Evolutionary conservation across 2,888 invertebrate genomes (phyloP), one percentile per base, ranked within the genome.

Genomic region (Dolomedes plantarius): DNA sequence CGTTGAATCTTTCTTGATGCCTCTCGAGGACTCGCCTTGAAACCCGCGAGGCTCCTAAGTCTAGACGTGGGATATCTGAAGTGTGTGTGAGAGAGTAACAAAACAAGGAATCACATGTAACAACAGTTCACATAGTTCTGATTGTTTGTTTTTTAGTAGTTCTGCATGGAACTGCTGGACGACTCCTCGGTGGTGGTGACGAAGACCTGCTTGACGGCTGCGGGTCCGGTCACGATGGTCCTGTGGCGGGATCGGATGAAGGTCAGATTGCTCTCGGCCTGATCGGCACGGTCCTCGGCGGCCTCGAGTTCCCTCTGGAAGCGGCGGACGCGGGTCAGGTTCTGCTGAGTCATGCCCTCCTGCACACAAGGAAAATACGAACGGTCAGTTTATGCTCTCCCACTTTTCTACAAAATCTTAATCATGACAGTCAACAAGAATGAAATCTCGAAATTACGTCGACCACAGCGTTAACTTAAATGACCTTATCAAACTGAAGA

Each of bases 221-320:
- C 80, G 0, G 86, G 86, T 27, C 86, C 86, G 0, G 86, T 86
- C 23, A 86, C 86, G 71, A 86, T 86, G 87, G 87, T 87, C 93
- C 98, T 97, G 94, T 98, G 98, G 94, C 98, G 98, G 93, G 98
- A 97, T 91, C 98, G 96, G 93, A 98, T 97, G 92, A 98, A 94
- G 90, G 95, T 95, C 92, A 98, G 94, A 93, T 96, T 97, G 94
- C 95, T 96, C 93, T 98, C 98, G 90, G 98, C 98, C 90, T 94
- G 94, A 90, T 98, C 98, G 90, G 98, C 98, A 90, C 98, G 96
- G 92, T 98, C 98, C 92, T 98, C 98, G 90, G 98, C 98, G 76
- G 98, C 98, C 92, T 98, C 98, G 91, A 98, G 93, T 93, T 98
- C 98, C 91, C 98, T 95, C 93, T 98, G 98, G 97, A 98, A 98